These are phyloP conservation scores for Oligia strigilis DNA, from an alignment of 2,888 invertebrate genomes.

Conservation along the genomic window DNA sequence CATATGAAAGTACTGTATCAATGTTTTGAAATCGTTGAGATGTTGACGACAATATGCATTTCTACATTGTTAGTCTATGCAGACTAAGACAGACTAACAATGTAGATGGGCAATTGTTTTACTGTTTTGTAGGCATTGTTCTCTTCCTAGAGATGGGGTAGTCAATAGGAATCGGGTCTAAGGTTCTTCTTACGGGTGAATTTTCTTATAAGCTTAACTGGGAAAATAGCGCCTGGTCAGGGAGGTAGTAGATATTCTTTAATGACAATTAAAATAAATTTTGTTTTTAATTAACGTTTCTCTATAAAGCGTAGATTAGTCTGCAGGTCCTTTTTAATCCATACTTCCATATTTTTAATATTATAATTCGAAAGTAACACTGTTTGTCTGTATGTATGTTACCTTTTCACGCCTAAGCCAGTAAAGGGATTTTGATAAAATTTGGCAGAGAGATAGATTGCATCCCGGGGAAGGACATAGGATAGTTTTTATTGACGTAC, in stretches of 20 bases:
- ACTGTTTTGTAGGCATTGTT: neutral
- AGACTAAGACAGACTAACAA: constrained; percentile 5
- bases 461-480: too few relatives aligned
- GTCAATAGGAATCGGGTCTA: neutral
- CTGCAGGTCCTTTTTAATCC: neutral
- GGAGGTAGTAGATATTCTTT: neutral
- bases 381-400: too few relatives aligned
- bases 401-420: too few relatives aligned
- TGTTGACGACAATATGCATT: neutral
- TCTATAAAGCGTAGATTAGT: neutral
- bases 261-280: neutral
- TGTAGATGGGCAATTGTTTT: constrained; percentile 2
- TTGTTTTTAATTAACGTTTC: neutral
- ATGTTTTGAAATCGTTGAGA: constrained; percentile 45
- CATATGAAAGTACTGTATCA: constrained; percentile 20
- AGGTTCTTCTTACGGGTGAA: neutral
- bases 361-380: too few relatives aligned
- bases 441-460: too few relatives aligned
- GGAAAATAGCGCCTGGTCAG: neutral
- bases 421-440: too few relatives aligned
- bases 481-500: too few relatives aligned
- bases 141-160: neutral
- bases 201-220: neutral
- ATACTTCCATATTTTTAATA: too few relatives aligned
- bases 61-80: neutral